Conservation (phyloP, 2,888 invertebrate species). For the Tenthredo livida region DNA sequence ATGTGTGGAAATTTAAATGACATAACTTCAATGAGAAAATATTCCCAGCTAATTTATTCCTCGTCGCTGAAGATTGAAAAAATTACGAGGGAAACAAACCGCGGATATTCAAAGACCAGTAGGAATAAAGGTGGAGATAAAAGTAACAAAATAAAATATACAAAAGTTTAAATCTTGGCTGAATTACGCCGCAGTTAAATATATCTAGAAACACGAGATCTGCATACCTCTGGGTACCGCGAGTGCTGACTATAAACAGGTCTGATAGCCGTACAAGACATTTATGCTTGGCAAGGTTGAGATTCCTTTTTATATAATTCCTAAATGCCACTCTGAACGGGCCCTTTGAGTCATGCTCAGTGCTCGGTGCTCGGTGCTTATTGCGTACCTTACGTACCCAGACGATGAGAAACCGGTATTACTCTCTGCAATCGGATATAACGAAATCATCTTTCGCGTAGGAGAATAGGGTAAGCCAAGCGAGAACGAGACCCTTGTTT, state of each 20-base stretch:
- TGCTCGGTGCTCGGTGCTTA: not conserved
- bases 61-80: not conserved
- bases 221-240: constrained; percentile 67
- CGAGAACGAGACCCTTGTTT: constrained; percentile 15
- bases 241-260: constrained; percentile 57
- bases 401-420: not conserved
- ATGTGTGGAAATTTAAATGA: not conserved
- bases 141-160: not conserved
- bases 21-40: not conserved
- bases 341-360: constrained; percentile 11
- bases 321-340: constrained; percentile 22
- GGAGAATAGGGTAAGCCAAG: constrained; percentile 9
- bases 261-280: constrained; percentile 61
- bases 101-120: constrained; percentile 2
- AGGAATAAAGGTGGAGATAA: constrained; percentile 19
- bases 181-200: constrained; percentile 72
- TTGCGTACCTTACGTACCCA: not conserved
- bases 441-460: constrained; percentile 23
- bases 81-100: not conserved
- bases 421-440: not conserved
- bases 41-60: not conserved
- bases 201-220: constrained; percentile 68
- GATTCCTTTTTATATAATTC: constrained; percentile 35
- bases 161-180: constrained; percentile 56
- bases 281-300: constrained; percentile 51